A percentile compares a stretch with the other conserved stretches of the same genome.
Conservation (phyloP, 2,888 invertebrate genomes). For the Pseudoips prasinana region DNA sequence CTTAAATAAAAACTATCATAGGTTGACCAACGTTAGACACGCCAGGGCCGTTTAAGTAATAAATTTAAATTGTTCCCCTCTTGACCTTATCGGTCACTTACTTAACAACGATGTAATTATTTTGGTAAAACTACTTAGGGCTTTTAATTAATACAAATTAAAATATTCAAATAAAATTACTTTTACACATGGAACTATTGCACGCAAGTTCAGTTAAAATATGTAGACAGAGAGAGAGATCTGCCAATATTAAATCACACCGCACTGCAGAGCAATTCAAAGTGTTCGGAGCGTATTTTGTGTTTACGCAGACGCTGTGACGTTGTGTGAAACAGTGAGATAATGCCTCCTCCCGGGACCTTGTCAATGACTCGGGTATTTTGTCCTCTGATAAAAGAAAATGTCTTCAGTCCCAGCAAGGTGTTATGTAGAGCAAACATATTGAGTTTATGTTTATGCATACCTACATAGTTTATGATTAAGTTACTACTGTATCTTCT, state of each 20-base stretch:
- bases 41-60: no score
- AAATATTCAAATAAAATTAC: no score
- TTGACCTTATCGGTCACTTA: no score
- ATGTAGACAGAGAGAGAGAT: no score
- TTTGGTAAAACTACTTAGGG: slow-evolving; percentile 21
- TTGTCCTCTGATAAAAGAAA: slow-evolving; percentile 60
- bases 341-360: slow-evolving; percentile 52
- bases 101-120: no score
- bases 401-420: slow-evolving; percentile 49
- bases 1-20: no score
- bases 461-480: no score
- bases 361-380: slow-evolving; percentile 58
- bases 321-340: slow-evolving; percentile 53
- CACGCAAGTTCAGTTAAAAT: slow-evolving; percentile 2
- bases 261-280: slow-evolving; percentile 16
- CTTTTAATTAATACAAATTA: no score
- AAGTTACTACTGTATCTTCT: no score
- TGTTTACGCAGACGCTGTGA: slow-evolving; percentile 44
- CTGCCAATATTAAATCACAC: slow-evolving; percentile 8
- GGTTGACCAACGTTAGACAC: no score
- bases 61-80: no score
- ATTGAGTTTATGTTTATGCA: slow-evolving; percentile 19
- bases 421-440: slow-evolving; percentile 23
- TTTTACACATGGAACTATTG: neutral
- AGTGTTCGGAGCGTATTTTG: slow-evolving; percentile 27